These are phyloP conservation scores for Drosophila acutilabella DNA, from an alignment of 2,888 invertebrate species.

Conservation along the genomic window DNA sequence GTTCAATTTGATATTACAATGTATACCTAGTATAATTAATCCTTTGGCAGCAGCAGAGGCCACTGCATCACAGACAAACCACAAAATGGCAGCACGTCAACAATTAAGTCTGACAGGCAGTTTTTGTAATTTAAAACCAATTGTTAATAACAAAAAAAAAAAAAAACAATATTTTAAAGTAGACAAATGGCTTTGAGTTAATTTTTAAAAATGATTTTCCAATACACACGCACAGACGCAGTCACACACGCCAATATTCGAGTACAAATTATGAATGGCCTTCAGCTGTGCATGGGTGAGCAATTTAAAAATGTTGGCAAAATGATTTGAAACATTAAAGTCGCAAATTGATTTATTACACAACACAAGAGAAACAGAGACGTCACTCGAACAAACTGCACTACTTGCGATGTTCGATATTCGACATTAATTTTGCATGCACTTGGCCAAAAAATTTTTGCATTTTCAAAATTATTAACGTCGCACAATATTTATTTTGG, in stretches of 20 bases:
- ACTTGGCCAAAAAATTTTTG: slow-evolving; percentile 38
- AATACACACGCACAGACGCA: not conserved
- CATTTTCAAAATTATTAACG: slow-evolving; percentile 55
- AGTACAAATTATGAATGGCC: slow-evolving; percentile 28
- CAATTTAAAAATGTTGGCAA: slow-evolving; percentile 29
- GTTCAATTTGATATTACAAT: not conserved
- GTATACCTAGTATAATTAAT: slow-evolving; percentile 2
- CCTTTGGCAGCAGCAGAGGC: slow-evolving; percentile 15
- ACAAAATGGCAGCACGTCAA: slow-evolving; percentile 54
- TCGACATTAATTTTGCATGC: slow-evolving; percentile 55
- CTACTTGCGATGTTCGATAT: slow-evolving; percentile 22
- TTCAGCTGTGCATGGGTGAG: slow-evolving; percentile 30
- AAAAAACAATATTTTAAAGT: slow-evolving; percentile 23
- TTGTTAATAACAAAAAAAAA: slow-evolving; percentile 50
- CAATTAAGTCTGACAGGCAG: slow-evolving; percentile 41
- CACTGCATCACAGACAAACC: slow-evolving; percentile 34
- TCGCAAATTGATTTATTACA: slow-evolving; percentile 62
- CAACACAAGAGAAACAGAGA: slow-evolving; percentile 48
- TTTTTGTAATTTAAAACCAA: slow-evolving; percentile 70
- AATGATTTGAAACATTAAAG: slow-evolving; percentile 50
- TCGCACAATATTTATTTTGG: slow-evolving; percentile 63
- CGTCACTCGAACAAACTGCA: slow-evolving; percentile 40
- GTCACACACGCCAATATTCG: not conserved
- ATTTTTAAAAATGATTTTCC: slow-evolving; percentile 23
- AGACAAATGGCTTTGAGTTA: slow-evolving; percentile 27